These are phyloP conservation scores for Athalia rosae DNA, from an alignment of 2,888 invertebrate species.

Conservation along the genomic window DNA sequence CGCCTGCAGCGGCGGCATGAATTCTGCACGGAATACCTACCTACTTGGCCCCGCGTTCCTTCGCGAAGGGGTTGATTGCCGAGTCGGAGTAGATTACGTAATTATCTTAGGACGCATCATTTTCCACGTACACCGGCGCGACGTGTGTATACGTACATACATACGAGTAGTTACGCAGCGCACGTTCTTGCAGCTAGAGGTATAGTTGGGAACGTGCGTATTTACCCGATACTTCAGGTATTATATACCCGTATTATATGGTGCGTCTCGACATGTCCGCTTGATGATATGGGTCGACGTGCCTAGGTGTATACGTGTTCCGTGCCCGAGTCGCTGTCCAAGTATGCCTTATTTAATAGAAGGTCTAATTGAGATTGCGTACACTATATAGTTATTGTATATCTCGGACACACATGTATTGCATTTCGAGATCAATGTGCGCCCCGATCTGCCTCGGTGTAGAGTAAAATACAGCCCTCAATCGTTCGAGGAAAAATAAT, in stretches of 20 bases:
- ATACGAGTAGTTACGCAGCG: not conserved
- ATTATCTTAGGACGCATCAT: constrained; percentile 65
- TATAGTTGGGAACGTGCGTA: not conserved
- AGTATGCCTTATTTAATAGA: too few relatives aligned
- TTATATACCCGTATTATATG: not conserved
- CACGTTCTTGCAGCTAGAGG: too few relatives aligned
- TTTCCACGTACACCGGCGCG: not conserved
- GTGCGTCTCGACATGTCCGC: not conserved
- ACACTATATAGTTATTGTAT: not conserved
- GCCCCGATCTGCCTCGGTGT: too few relatives aligned
- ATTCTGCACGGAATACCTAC: not conserved
- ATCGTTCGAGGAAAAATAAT: too few relatives aligned
- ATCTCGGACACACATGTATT: constrained; percentile 25
- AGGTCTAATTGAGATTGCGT: too few relatives aligned
- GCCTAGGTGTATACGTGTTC: too few relatives aligned
- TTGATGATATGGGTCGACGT: too few relatives aligned
- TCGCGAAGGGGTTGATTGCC: constrained; percentile 61
- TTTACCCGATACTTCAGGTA: not conserved
- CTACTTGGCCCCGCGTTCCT: constrained; percentile 34
- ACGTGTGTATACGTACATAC: not conserved
- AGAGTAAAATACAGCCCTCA: too few relatives aligned
- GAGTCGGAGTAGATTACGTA: constrained; percentile 66
- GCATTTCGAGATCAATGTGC: too few relatives aligned
- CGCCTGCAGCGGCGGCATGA: not conserved
- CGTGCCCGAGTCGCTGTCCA: too few relatives aligned